These are phyloP conservation scores for Clupea harengus DNA, from an alignment of 2,113 vertebrate genomes.

Conservation along the genomic window DNA sequence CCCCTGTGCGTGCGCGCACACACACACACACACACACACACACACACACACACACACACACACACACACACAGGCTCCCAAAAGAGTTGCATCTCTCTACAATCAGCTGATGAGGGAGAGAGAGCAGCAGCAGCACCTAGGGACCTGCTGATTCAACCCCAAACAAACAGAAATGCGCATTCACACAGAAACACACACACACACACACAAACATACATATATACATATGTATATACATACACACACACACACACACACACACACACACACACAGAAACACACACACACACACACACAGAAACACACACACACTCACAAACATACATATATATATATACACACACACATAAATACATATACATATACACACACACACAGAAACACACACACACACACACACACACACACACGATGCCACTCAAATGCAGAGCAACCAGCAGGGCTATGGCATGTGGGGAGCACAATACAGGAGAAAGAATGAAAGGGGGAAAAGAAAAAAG, in stretches of 20 bases:
- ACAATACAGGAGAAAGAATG: not conserved
- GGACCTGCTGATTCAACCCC: constrained; percentile 15
- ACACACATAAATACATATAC: too few relatives aligned
- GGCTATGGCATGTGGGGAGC: not conserved
- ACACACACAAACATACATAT: not conserved
- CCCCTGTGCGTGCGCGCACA: constrained; percentile 13
- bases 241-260: not conserved
- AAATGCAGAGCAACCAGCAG: not conserved
- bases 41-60: not conserved
- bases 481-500: not conserved
- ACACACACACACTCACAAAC: not conserved
- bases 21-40: not conserved
- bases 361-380: too few relatives aligned
- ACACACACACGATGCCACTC: not conserved
- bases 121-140: not conserved
- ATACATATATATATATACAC: not conserved
- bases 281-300: not conserved
- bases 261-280: not conserved
- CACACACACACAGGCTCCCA: not conserved
- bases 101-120: constrained; percentile 7
- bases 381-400: not conserved
- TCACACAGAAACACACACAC: not conserved
- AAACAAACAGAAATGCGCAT: not conserved
- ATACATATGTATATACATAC: not conserved
- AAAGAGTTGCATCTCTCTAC: constrained; percentile 8